phyloP scores from a whole-genome alignment of 2,797 vertebrate genomes.

The Lagocephalus sceleratus region DNA sequence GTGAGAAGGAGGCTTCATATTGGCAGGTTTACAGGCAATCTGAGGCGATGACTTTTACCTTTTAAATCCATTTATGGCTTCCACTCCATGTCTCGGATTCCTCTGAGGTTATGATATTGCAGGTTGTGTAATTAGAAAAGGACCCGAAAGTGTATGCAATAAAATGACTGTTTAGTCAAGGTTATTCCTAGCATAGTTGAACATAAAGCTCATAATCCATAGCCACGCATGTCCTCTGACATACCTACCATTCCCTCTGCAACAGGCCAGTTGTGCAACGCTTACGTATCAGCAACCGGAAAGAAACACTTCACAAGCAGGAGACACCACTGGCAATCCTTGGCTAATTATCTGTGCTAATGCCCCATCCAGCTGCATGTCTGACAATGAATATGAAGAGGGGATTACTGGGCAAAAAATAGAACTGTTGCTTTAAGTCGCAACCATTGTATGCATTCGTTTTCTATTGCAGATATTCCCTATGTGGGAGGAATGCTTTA shows the following conservation, averaged over 20 bases:
- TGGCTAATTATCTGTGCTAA: constrained; percentile 47
- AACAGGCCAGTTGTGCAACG: constrained; percentile 14
- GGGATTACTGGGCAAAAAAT: constrained; percentile 32
- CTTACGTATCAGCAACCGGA: constrained; percentile 21
- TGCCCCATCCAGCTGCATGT: constrained; percentile 27
- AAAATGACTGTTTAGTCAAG: constrained; percentile 34
- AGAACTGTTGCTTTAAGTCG: background rate
- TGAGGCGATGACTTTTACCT: constrained; percentile 18
- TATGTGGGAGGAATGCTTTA: no score
- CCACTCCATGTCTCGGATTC: background rate
- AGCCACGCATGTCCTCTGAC: constrained; percentile 16
- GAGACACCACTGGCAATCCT: constrained; percentile 36
- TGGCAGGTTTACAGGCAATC: constrained; percentile 16
- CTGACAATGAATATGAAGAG: constrained; percentile 36
- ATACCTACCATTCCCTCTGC: background rate
- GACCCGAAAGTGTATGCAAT: constrained; percentile 15
- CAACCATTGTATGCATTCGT: no score
- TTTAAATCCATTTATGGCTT: constrained; percentile 18
- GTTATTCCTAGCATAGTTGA: constrained; percentile 33
- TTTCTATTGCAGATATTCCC: no score
- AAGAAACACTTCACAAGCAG: constrained; percentile 24
- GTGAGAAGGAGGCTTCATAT: constrained; percentile 22
- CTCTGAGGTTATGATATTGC: constrained; percentile 21
- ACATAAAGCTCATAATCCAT: constrained; percentile 30
- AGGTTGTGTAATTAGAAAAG: constrained; percentile 23